These are phyloP conservation scores for Notothenia rossii DNA, from an alignment of 2,113 vertebrate species.

Conservation along the genomic window DNA sequence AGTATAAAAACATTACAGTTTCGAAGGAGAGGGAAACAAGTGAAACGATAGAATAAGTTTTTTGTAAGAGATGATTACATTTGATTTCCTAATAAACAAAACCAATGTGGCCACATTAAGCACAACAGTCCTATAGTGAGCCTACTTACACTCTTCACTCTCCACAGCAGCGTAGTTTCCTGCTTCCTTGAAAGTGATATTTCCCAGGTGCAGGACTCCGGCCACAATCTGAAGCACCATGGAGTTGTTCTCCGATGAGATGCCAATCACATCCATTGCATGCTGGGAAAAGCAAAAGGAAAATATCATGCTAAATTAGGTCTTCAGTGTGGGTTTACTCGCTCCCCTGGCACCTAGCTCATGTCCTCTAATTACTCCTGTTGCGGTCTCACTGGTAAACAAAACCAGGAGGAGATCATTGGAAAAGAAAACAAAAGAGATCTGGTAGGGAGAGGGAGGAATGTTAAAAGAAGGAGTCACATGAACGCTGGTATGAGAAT, in stretches of 20 bases:
- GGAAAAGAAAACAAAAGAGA: conserved; percentile 52
- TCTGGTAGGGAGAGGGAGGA: conserved; percentile 26
- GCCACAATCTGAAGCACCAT: conserved; percentile 97
- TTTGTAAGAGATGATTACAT: neutral
- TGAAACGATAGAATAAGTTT: no score
- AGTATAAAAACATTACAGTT: neutral
- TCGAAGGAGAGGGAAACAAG: neutral
- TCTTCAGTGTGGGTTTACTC: conserved; percentile 38
- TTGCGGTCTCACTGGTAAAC: conserved; percentile 69
- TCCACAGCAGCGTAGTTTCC: conserved; percentile 97
- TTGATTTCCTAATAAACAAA: neutral
- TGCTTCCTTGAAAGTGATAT: conserved; percentile 95
- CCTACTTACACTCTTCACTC: conserved; percentile 95
- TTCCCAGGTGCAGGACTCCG: conserved; percentile 94
- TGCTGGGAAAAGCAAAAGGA: conserved; percentile 83
- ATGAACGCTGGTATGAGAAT: conserved; percentile 21
- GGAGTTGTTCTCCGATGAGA: conserved; percentile 87
- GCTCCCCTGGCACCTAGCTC: conserved; percentile 47
- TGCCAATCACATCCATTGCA: conserved; percentile 97
- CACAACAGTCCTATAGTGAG: neutral
- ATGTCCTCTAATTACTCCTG: conserved; percentile 69
- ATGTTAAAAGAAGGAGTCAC: conserved; percentile 27
- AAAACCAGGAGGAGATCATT: conserved; percentile 67
- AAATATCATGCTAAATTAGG: conserved; percentile 39
- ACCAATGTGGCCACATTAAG: no score